Base-by-base conservation (phyloP, 2,113 vertebrate species). In the Catagonus wagneri region DNA sequence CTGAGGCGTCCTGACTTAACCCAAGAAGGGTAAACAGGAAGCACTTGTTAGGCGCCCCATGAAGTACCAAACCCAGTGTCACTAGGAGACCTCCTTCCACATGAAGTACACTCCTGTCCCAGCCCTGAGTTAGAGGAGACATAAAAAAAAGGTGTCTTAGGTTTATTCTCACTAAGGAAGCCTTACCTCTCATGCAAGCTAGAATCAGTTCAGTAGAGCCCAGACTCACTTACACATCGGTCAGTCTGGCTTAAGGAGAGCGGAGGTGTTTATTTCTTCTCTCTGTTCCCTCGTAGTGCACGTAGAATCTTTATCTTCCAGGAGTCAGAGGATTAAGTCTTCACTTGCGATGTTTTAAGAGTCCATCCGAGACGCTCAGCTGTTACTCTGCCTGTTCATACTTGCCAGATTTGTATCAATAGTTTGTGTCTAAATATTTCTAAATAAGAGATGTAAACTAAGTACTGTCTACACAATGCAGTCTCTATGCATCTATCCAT, bases 241-340 rank as follows among this genome's bases (percentile, higher is more conserved):
- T 0, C 4, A 13, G 11, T 8, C 4, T 8, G 44, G 17, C 32
- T 39, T 29, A 0, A 12, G 1, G 0, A 7, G 2, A 0, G 11
- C 17, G 23, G 25, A 32, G 44, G 17, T 1, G 20, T 36, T 27
- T n/a, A 13, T 56, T 36, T 16, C 32, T 10, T 63, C 20, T 27
- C 1, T 2, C 16, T 20, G 7, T 6, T 4, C 0, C 2, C 20
- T 20, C 17, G 17, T 58, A 19, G 56, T 58, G 56, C 56, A 58
- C 17, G 7, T 20, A 20, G 56, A 58, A 16, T 58, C 56, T 58
- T 19, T 20, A 58, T 58, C 56, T 58, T 16, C 56, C 56, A 58
- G 56, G 56, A 58, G 6, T 58, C 56, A 58, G 56, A 58, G 56
- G 56, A 58, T 58, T 20, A 58, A 58, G 56, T 58, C 56, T 58